Evolutionary conservation across 2,888 invertebrate species (phyloP), one percentile per base, ranked within the genome.

Genomic region (Strigamia maritima): DNA sequence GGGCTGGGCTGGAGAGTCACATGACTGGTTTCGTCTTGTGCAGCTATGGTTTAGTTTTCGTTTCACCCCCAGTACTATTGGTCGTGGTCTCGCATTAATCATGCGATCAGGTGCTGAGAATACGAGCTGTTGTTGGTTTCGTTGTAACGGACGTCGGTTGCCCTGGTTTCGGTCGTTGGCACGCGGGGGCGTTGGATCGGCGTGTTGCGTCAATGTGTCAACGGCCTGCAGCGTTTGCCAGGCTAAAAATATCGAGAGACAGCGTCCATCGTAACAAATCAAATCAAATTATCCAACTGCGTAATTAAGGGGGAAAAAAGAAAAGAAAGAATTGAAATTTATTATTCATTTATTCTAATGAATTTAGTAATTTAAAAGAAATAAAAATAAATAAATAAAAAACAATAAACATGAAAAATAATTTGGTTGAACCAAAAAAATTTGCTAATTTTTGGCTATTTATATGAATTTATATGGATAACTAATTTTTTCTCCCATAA

Each of bases 161-260:
- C 49, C n/a, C 49, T 49, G 49, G 49, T 49, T 49, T 49, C 49
- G 49, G 49, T 49, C 49, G 49, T 49, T 49, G 49, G 49, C 49
- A 49, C 49, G 49, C 49, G 49, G 49, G 49, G 49, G 49, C 49
- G 49, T 49, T 49, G 49, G 2, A 49, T 2, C n/a, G 2, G 49
- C 49, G 49, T n/a, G 49, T 49, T 49, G 49, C 49, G 12, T n/a
- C 49, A 49, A 49, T 49, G 49, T 49, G 49, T 49, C 49, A 49
- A 49, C 49, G 49, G 49, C 49, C 49, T 49, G 49, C 49, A 49
- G 49, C 49, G 49, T 49, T 49, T 49, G 49, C 16, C n/a, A 49
- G n/a, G 49, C 49, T 49, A 49, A 49, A 49, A 49, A 49, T 49
- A 49, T 49, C 49, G 49, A 49, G 2, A n/a, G 16, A 2, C 16